Conservation (phyloP, 2,113 vertebrate genomes). For the Cheilinus undulatus region DNA sequence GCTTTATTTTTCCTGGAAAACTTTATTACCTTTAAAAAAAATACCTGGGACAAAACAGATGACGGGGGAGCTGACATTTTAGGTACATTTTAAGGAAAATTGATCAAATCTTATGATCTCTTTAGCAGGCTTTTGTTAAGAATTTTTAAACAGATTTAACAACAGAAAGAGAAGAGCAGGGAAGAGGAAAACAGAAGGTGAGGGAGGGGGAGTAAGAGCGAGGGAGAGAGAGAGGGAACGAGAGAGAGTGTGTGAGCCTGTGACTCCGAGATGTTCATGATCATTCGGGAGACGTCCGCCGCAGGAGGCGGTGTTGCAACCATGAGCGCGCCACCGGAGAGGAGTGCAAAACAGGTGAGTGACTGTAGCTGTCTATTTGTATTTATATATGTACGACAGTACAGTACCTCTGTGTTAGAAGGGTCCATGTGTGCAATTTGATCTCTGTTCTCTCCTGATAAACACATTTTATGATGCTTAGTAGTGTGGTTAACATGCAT, state of each 20-base stretch:
- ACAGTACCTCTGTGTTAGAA: not conserved
- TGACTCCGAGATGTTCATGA: slow-evolving; percentile 83
- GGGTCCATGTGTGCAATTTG: not conserved
- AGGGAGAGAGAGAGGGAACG: slow-evolving; percentile 34
- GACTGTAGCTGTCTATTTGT: not conserved
- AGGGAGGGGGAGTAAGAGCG: slow-evolving; percentile 54
- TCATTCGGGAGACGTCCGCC: slow-evolving; percentile 81
- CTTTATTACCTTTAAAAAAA: too few relatives aligned
- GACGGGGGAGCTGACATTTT: not conserved
- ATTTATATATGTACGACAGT: not conserved
- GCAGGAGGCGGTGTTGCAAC: slow-evolving; percentile 56
- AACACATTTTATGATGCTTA: not conserved
- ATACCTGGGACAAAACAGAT: not conserved
- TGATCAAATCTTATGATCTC: not conserved
- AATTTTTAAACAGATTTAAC: slow-evolving; percentile 21
- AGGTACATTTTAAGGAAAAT: not conserved
- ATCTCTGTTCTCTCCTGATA: not conserved
- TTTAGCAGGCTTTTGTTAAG: not conserved
- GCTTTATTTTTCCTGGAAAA: not conserved
- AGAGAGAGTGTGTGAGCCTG: slow-evolving; percentile 54
- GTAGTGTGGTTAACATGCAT: not conserved
- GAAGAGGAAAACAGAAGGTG: slow-evolving; percentile 22
- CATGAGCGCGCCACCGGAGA: slow-evolving; percentile 70
- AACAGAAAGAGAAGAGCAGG: slow-evolving; percentile 23
- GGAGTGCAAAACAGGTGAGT: slow-evolving; percentile 83